Base-by-base conservation (phyloP, 53 echinoderm and acorn worm genomes). In the Hippasteria phrygiana region DNA sequence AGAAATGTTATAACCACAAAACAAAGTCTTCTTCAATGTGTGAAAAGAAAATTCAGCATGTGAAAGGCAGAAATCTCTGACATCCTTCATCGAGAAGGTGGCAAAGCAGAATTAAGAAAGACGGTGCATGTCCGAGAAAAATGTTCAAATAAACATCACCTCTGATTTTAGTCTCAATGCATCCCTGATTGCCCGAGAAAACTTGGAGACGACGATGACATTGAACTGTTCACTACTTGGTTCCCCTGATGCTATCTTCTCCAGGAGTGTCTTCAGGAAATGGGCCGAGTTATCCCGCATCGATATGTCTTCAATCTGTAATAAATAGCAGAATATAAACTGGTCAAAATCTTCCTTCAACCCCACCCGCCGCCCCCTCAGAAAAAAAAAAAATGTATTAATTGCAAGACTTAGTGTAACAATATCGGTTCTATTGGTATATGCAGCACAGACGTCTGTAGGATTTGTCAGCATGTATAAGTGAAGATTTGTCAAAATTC, bases 251-350 rank as follows among this genome's bases (percentile, higher is more conserved):
- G 78, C 18, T 1, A 95, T 63, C 46, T 95, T 93, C 75, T 89
- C 39, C 55, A 95, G 78, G 33, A 97, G 78, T 11, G 66, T 81
- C n/a, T 63, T 71, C 75, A 97, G 73, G 64, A 95, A 90, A 54
- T 90, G 78, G 48, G 77, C 80, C 38, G 95, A 78, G 45, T 95
- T 97, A 48, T 97, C 97, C 29, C 97, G 90, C 91, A 97, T 53
- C 0, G 97, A 92, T 95, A 97, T 95, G 47, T 97, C 97, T 51
- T 97, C 95, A 42, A 97, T 73, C 97, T 97, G 33, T 1, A 75
- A 80, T 34, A 67, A 67, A 78, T 16, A 88, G 29, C 20, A 79
- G 43, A 26, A 70, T 17, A 59, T 41, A 17, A 27, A 67, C 13
- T 34, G 5, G 36, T 3, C 2, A 67, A 38, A 14, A 1, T 55